phyloP scores from a whole-genome alignment of 2,113 vertebrate species.

The Bubo bubo region DNA sequence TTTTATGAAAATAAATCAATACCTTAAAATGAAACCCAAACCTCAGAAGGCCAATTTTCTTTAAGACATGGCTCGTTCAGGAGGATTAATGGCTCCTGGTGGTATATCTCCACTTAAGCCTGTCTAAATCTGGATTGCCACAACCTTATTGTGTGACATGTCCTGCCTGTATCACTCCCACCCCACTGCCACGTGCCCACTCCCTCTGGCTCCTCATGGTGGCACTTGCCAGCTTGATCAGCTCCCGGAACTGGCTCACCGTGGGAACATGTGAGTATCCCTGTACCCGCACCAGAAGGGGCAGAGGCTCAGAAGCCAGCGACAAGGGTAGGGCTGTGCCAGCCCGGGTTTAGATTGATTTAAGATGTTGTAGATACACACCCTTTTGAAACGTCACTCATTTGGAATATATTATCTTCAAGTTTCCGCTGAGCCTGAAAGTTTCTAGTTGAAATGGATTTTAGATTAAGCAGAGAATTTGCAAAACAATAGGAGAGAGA shows the following conservation, averaged over 20 bases:
- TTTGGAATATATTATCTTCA: neutral
- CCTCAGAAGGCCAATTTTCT: conserved; percentile 30
- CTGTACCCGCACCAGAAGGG: accelerated
- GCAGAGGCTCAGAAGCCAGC: neutral
- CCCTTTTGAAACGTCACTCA: neutral
- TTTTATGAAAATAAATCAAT: conserved; percentile 19
- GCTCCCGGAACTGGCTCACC: neutral
- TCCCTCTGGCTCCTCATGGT: neutral
- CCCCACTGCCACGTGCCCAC: accelerated
- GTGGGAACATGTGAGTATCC: accelerated
- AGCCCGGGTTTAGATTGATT: neutral
- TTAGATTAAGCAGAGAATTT: conserved; percentile 35
- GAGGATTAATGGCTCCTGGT: neutral
- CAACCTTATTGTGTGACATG: neutral
- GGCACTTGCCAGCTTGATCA: neutral
- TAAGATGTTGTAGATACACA: neutral
- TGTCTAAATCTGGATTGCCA: neutral
- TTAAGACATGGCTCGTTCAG: neutral
- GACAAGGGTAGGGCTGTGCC: neutral
- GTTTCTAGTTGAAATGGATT: conserved; percentile 22
- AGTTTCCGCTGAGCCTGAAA: neutral
- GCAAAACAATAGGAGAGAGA: conserved; percentile 32
- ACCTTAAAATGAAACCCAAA: neutral
- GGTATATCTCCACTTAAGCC: neutral
- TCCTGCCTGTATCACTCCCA: neutral